Percentiles rank a stretch among this genome's conserved stretches.
These are phyloP conservation scores for Otis tarda DNA, from an alignment of 2,113 vertebrate species.

Conservation along the genomic window DNA sequence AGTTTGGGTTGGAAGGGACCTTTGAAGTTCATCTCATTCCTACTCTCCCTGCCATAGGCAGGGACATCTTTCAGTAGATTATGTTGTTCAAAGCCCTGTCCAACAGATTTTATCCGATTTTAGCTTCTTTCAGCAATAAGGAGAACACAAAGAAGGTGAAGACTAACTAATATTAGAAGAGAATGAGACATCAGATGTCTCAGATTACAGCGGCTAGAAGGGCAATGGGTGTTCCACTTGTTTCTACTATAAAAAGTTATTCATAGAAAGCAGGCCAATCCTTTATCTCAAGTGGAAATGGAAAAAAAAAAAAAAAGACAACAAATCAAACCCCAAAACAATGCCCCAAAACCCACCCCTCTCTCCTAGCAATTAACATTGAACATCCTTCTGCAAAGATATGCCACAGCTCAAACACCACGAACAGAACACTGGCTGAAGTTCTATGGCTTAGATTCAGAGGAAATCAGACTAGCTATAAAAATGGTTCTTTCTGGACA, in stretches of 20 bases:
- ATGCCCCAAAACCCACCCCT: accelerated
- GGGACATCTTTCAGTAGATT: not conserved
- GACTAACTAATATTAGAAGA: not conserved
- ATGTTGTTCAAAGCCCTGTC: not conserved
- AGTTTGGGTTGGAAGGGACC: not conserved
- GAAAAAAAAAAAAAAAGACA: not conserved
- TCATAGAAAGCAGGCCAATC: not conserved
- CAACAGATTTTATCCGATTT: not conserved
- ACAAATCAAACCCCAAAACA: not conserved
- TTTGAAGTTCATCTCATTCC: not conserved
- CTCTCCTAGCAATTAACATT: not conserved
- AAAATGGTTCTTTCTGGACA: not conserved
- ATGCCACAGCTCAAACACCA: not conserved
- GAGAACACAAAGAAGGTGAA: not conserved
- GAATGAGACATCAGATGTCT: not conserved
- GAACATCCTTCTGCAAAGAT: not conserved
- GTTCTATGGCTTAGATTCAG: not conserved
- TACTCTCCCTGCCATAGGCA: not conserved
- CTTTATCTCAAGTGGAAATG: not conserved
- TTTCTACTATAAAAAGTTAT: not conserved
- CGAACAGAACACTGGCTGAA: not conserved
- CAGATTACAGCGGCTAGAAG: not conserved
- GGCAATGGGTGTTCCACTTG: not conserved
- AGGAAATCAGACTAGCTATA: not conserved
- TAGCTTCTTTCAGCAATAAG: not conserved